phyloP scores from a whole-genome alignment of 2,113 vertebrate genomes.

The Aegithalos caudatus region DNA sequence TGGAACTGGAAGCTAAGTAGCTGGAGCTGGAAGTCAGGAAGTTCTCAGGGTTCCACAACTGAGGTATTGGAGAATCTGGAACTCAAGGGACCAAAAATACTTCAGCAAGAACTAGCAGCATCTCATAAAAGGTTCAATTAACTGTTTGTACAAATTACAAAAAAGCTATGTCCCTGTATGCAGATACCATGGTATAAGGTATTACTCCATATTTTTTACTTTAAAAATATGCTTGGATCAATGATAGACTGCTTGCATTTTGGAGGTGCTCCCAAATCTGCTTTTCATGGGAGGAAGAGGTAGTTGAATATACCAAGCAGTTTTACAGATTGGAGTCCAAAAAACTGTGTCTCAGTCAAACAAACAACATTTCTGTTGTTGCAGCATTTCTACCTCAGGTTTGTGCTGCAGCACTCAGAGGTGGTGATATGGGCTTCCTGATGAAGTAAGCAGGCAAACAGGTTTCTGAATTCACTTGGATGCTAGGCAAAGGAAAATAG shows the following conservation, averaged over 20 bases:
- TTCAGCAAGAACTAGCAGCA: not conserved
- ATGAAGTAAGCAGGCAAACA: conserved; percentile 29
- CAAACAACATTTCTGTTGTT: not conserved
- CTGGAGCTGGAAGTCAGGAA: not conserved
- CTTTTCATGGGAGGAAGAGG: not conserved
- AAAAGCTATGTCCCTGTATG: not conserved
- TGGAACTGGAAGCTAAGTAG: not conserved
- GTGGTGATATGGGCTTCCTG: not conserved
- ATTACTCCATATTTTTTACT: not conserved
- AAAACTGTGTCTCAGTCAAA: not conserved
- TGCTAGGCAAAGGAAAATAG: not conserved
- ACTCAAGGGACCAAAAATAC: not conserved
- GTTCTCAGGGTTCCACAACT: not conserved
- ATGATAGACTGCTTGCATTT: not conserved
- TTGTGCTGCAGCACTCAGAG: not conserved
- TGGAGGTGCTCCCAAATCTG: not conserved
- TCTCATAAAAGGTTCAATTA: not conserved
- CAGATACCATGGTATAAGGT: not conserved
- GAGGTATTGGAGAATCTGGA: not conserved
- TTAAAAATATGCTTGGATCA: not conserved
- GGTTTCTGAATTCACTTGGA: conserved; percentile 30
- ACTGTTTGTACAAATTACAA: not conserved
- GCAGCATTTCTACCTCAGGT: conserved; percentile 8
- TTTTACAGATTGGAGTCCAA: not conserved
- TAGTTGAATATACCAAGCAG: not conserved